Percentiles rank a stretch among this genome's conserved stretches.
phyloP scores from a whole-genome alignment of 2,113 vertebrate species.

The Eclectus roratus region DNA sequence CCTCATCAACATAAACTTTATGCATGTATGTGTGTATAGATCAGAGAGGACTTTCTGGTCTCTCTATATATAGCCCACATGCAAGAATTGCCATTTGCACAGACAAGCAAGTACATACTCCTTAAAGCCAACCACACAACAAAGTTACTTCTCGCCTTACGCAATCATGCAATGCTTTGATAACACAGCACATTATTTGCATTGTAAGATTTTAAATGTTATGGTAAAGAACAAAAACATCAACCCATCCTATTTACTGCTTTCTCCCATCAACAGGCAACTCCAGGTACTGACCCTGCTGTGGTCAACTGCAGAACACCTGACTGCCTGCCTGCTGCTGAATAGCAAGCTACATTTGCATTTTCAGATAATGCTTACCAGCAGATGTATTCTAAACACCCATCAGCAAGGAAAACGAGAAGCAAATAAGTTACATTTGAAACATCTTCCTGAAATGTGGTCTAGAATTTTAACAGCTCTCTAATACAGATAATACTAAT shows the following conservation, averaged over 20 bases:
- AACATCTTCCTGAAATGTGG: background rate
- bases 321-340: background rate
- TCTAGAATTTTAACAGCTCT: slow-evolving; percentile 42
- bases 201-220: background rate
- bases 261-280: background rate
- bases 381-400: background rate
- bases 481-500: background rate
- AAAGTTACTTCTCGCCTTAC: background rate
- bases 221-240: background rate
- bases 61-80: background rate
- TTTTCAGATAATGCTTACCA: background rate
- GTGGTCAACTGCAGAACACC: background rate
- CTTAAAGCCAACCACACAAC: background rate
- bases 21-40: background rate
- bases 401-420: background rate
- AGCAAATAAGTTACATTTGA: background rate
- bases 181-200: background rate
- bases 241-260: background rate
- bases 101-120: background rate
- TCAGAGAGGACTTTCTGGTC: background rate
- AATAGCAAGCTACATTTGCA: background rate
- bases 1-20: background rate
- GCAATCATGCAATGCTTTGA: background rate
- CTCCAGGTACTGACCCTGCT: background rate
- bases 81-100: background rate